Base-by-base conservation (phyloP, 2,797 vertebrate species). In the Astyanax mexicanus region DNA sequence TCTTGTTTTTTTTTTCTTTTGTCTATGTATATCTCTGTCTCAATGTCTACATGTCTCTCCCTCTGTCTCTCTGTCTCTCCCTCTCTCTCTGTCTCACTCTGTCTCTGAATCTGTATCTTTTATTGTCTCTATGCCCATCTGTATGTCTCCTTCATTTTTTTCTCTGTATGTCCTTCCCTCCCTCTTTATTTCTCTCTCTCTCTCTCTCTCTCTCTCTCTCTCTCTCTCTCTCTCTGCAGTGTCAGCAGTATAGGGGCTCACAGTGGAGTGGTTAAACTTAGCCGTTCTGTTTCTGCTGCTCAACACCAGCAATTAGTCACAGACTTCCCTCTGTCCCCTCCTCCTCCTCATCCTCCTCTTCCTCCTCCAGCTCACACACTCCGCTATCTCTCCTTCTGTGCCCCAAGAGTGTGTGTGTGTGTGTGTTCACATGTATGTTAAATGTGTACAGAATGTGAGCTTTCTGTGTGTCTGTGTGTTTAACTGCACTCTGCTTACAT, bases 241-340 rank as follows among this genome's bases (percentile, higher is more conserved):
- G 72, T 74, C 72, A 74, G 72, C 72, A 74, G 21, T 45, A 38
- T 51, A 10, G 42, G 44, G 52, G 61, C 58, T 51, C 71, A 52
- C 71, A 64, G 71, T 61, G 2, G 60, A 74, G 61, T 47, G 40
- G 62, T 62, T 74, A 74, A 74, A 66, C 62, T 74, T 74, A 74
- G 72, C 62, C 29, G 29, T 6, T n/a, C 40, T 15, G 19, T 32
- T 74, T 66, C 72, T 66, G 72, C 72, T 66, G 61, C 61, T 38
- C 64, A 66, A 74, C 72, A 57, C 25, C 37, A 74, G 49, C 62
- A 74, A 67, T 74, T 74, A 74, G 72, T 74, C 72, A 74, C 72
- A 61, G 35, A n/a, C 42, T 45, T 61, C 44, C 38, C 47, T 76
- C 45, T 62, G 65, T 76, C 65, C 66, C 55, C 37, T 66, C 40